Evolutionary conservation across 2,113 vertebrate genomes (phyloP).

Genomic region (Ictalurus furcatus): DNA sequence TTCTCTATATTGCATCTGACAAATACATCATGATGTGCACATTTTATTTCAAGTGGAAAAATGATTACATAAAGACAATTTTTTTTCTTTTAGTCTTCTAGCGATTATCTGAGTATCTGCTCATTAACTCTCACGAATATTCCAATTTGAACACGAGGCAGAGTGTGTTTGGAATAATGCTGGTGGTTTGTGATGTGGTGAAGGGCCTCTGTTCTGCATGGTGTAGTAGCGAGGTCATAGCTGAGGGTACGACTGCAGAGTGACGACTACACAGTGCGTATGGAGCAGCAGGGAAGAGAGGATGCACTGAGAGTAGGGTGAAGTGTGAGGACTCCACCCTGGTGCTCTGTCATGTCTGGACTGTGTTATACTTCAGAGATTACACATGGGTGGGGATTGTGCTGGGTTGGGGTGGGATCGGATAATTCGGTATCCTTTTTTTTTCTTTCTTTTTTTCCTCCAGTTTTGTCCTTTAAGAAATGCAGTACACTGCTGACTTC

Average conservation of each 20-base stretch:
- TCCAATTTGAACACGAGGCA: not conserved
- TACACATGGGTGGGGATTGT: conserved; percentile 18
- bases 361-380: conserved; percentile 18
- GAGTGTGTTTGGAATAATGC: not conserved
- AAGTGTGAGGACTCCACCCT: not conserved
- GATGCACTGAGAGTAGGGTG: not conserved
- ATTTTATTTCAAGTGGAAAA: not conserved
- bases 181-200: not conserved
- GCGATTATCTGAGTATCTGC: not conserved
- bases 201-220: not conserved
- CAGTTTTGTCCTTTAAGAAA: not conserved
- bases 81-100: not conserved
- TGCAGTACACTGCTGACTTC: not conserved
- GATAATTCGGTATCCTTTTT: not conserved
- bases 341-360: conserved; percentile 21
- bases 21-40: not conserved
- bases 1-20: not conserved
- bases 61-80: not conserved
- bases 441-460: too few relatives aligned
- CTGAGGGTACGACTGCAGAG: not conserved
- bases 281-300: not conserved
- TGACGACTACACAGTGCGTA: not conserved
- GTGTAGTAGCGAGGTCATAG: not conserved
- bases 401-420: not conserved
- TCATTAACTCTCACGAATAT: not conserved